Conservation (phyloP, 2,113 vertebrate species). For the Jacana jacana region DNA sequence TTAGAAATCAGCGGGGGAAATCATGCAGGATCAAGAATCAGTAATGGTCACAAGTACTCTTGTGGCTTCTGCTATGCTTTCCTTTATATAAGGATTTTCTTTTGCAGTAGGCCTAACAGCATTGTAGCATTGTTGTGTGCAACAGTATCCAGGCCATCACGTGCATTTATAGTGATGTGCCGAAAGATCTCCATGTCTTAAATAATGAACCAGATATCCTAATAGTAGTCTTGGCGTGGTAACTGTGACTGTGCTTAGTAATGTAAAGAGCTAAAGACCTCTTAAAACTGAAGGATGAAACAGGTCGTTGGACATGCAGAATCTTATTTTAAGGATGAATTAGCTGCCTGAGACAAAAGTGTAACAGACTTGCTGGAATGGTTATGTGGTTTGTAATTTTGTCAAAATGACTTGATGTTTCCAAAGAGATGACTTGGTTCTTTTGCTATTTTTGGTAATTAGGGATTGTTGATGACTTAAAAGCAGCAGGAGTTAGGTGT, state of each 20-base stretch:
- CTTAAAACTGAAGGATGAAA: background rate
- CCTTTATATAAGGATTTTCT: background rate
- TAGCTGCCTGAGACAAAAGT: background rate
- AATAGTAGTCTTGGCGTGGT: background rate
- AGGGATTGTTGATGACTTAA: slow-evolving; percentile 87
- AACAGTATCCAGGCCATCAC: background rate
- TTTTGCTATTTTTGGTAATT: background rate
- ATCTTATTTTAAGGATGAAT: background rate
- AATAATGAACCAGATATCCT: background rate
- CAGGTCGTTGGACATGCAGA: background rate
- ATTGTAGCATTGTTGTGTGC: background rate
- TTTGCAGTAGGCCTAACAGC: background rate
- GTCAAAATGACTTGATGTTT: background rate
- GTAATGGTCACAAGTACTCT: background rate
- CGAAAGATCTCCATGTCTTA: background rate
- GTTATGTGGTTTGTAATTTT: background rate
- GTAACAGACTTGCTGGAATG: background rate
- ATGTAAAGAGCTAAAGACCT: background rate
- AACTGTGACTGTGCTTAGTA: background rate
- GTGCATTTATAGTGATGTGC: background rate
- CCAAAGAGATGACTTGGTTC: background rate
- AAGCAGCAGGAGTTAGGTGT: slow-evolving; percentile 79
- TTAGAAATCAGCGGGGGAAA: background rate
- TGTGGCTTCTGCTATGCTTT: background rate
- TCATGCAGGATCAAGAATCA: background rate